phyloP scores from a whole-genome alignment of 2,888 invertebrate species.

The Alitta virens region DNA sequence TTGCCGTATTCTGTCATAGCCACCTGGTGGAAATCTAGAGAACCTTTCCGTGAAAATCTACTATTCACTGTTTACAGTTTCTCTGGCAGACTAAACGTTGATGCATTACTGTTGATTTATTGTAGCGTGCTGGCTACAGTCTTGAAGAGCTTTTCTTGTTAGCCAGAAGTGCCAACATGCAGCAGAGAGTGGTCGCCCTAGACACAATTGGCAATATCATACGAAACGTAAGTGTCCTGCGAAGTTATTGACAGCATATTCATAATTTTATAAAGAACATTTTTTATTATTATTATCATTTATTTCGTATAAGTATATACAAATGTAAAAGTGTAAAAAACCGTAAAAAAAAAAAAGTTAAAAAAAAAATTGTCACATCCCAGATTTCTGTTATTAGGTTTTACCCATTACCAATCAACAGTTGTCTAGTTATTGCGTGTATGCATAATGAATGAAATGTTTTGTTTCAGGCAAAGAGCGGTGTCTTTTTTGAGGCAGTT shows the following conservation, averaged over 20 bases:
- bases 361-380: neutral
- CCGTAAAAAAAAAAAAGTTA: neutral
- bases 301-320: no score
- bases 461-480: conserved; percentile 57
- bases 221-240: conserved; percentile 52
- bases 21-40: no score
- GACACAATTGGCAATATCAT: conserved; percentile 75
- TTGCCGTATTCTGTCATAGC: no score
- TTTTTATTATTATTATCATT: no score
- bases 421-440: no score
- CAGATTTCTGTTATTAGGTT: neutral
- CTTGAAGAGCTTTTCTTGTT: conserved; percentile 83
- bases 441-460: neutral
- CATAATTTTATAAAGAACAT: no score
- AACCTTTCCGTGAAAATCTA: no score
- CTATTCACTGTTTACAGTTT: neutral
- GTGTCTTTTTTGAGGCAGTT: conserved; percentile 75
- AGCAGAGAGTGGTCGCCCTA: conserved; percentile 80
- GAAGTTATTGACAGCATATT: no score
- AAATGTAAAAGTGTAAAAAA: no score
- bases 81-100: no score
- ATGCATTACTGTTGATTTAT: neutral
- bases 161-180: conserved; percentile 68
- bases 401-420: neutral
- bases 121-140: conserved; percentile 73